Evolutionary conservation across 2,888 invertebrate species (phyloP), one percentile per base, ranked within the genome.

Genomic region (Germaria angustata): DNA sequence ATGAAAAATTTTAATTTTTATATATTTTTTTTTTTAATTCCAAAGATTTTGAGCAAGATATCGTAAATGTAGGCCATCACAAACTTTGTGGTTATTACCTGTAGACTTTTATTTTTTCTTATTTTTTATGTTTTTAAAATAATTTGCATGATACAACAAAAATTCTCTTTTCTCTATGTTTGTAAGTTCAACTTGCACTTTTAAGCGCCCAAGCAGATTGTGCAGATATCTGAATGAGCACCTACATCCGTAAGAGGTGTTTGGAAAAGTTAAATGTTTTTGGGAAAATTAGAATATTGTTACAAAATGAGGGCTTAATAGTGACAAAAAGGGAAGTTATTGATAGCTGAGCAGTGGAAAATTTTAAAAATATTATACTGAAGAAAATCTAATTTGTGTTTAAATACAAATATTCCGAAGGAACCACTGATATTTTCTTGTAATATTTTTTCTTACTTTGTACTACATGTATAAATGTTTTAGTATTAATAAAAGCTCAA

Each of bases 41-140:
- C 39, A 51, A 5, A 51, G 20, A 39, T 51, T 68, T 49, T 51
- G 17, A 51, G 24, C 9, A 68, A 68, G 51, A 28, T 22, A 28
- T 32, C 28, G 15, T 39, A 46, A 77, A 81, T 81, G 63, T 78
- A 63, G 81, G 77, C 78, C 81, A 81, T 72, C 55, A 13, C 15
- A 39, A 65, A 72, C 66, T 59, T 72, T 72, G 77, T 61, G 77
- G 76, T 77, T 72, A 72, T 81, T 72, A 72, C 15, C 53, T 28
- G 28, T 28, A 15, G 53, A n/a, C 22, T 63, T 28, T 5, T n/a
- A 15, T 22, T 68, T 73, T 13, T 17, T 73, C 6, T n/a, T 22
- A 20, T 24, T 46, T 36, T 55, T 22, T 17, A 39, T 73, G 63
- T 65, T 57, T 24, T 11, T 6, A 57, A 53, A 46, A 24, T 32